Evolutionary conservation across 2,888 invertebrate genomes (phyloP), one percentile per base, ranked within the genome.

Genomic region (Tetragonisca angustula): DNA sequence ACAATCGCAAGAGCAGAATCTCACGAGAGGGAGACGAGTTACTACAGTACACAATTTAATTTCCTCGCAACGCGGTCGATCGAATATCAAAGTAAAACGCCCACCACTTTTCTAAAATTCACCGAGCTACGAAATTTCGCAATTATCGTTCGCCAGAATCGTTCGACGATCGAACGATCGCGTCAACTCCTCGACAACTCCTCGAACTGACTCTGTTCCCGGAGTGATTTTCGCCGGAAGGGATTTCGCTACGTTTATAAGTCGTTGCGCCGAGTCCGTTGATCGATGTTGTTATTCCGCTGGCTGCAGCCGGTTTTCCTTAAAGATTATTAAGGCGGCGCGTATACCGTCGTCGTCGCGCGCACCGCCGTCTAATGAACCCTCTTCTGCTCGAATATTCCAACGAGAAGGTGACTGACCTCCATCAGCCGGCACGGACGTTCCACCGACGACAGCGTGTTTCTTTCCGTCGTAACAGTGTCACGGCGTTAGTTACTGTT

Each of bases 401-500:
- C 76, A 56, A 79, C 17, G 79, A 15, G 84, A 64, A 88, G 89
- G 89, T 89, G 84, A 89, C 52, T 80, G 90, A 88, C 90, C 90
- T 76, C 70, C 36, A 54, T 71, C 64, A 68, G 64, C 56, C 69
- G 32, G 11, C 32, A 21, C 4, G 64, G 21, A 19, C 62, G 21
- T 43, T 69, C 71, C 76, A 71, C 77, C 54, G n/a, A 67, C 43
- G n/a, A 67, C 43, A 15, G 50, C 32, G 13, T 50, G 72, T 75
- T 83, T 79, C 79, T 79, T 79, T 43, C 43, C 62, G 75, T 69
- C 87, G 89, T 88, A 88, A 89, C 89, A 87, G 43, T 9, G 88
- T 88, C 83, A 81, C 84, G 80, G 62, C 52, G 71, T 74, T 43
- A 76, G 84, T 89, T 89, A 89, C 89, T 89, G 89, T 89, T 89